Conservation (phyloP, 2,888 invertebrate species). For the Drosophila leonis region DNA sequence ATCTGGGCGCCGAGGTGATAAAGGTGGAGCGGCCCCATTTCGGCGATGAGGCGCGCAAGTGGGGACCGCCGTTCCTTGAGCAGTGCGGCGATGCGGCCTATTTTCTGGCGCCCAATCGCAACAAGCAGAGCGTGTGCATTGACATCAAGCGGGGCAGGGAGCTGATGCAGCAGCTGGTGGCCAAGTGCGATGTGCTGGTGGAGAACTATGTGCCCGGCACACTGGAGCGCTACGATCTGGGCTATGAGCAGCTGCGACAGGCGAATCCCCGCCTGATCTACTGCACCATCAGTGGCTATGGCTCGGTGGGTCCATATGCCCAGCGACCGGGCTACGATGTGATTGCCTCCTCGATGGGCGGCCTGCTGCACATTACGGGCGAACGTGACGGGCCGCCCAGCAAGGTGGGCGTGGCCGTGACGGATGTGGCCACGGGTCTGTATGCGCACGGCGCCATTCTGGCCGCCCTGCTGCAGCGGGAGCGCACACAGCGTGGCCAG, state of each 20-base stretch:
- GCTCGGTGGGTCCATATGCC: conserved; percentile 93
- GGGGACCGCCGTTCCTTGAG: conserved; percentile 95
- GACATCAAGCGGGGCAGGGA: conserved; percentile 92
- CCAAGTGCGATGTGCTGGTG: conserved; percentile 93
- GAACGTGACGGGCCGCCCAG: conserved; percentile 93
- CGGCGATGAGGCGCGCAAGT: conserved; percentile 95
- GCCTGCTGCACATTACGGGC: conserved; percentile 95
- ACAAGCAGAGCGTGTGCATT: conserved; percentile 96
- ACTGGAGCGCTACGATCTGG: conserved; percentile 90
- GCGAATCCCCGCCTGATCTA: conserved; percentile 94
- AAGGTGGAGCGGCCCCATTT: conserved; percentile 95
- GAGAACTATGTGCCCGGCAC: conserved; percentile 98
- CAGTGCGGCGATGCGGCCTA: conserved; percentile 91
- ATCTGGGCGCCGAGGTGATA: conserved; percentile 96
- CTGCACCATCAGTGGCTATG: conserved; percentile 97
- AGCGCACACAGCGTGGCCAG: conserved; percentile 93
- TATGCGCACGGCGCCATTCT: conserved; percentile 98
- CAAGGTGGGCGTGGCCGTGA: conserved; percentile 96
- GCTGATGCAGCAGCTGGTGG: conserved; percentile 90
- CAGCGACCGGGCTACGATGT: conserved; percentile 97
- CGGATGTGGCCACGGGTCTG: conserved; percentile 97
- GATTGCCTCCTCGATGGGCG: conserved; percentile 96
- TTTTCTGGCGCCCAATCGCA: conserved; percentile 95
- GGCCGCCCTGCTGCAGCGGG: conserved; percentile 93
- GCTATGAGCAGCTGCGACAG: conserved; percentile 90